phyloP scores from a whole-genome alignment of 2,888 invertebrate species.

The Monochamus alternatus region DNA sequence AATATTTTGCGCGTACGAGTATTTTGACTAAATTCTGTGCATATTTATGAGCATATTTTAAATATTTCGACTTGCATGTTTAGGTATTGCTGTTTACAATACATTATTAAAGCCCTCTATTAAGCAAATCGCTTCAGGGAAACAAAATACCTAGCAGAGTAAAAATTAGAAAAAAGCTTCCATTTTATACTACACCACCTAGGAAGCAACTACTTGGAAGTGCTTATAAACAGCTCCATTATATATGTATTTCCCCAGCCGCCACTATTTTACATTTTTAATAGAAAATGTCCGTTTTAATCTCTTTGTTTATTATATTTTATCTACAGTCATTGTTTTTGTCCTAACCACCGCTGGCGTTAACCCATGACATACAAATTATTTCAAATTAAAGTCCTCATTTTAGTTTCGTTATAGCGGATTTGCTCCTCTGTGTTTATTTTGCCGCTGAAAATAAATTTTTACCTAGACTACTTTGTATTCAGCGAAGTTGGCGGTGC shows the following conservation, averaged over 20 bases:
- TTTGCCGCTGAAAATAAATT: slow-evolving; percentile 29
- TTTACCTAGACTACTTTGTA: slow-evolving; percentile 28
- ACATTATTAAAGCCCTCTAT: neutral
- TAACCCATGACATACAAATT: slow-evolving; percentile 35
- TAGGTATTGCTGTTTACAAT: no score
- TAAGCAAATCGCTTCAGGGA: neutral
- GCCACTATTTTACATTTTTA: slow-evolving; percentile 69
- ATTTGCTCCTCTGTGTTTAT: slow-evolving; percentile 31
- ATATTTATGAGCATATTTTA: no score
- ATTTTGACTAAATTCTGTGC: no score
- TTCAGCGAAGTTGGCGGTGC: slow-evolving; percentile 15
- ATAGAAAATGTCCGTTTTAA: slow-evolving; percentile 69
- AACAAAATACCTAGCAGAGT: no score
- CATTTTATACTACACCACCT: neutral
- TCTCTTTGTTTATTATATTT: slow-evolving; percentile 65
- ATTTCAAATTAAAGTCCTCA: slow-evolving; percentile 36
- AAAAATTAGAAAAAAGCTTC: neutral
- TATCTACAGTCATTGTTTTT: slow-evolving; percentile 42
- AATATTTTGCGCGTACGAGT: no score
- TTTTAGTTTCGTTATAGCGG: slow-evolving; percentile 28
- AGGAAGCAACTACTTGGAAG: slow-evolving; percentile 17
- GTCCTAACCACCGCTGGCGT: slow-evolving; percentile 19
- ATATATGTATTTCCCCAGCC: slow-evolving; percentile 69
- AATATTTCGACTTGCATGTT: no score
- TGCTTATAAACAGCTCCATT: slow-evolving; percentile 54